Conservation (phyloP, 2,797 vertebrate genomes). For the Benthosema pterotum region DNA sequence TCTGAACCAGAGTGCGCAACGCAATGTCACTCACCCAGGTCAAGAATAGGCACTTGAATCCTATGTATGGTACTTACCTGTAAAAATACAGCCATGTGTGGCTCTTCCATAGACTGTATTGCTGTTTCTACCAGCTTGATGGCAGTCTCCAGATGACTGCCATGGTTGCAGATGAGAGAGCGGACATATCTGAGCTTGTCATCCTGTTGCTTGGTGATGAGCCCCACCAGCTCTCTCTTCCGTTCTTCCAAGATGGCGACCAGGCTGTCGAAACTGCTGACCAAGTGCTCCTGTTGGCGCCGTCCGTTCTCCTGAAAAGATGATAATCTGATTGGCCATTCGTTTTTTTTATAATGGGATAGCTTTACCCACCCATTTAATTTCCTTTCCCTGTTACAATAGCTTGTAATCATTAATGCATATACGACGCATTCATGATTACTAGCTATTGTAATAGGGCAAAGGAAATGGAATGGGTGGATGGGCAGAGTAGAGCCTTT, state of each 20-base stretch:
- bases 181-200: conserved; percentile 81
- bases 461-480: too few species aligned
- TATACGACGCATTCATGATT: too few species aligned
- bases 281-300: conserved; percentile 83
- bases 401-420: too few species aligned
- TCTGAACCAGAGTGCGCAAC: too few species aligned
- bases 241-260: conserved; percentile 86
- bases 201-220: conserved; percentile 83
- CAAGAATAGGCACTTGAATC: too few species aligned
- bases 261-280: conserved; percentile 78
- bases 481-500: too few species aligned
- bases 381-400: too few species aligned
- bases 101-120: conserved; percentile 90
- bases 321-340: neutral
- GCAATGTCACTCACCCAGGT: too few species aligned
- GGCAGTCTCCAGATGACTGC: conserved; percentile 85
- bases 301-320: conserved; percentile 82
- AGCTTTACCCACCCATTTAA: too few species aligned
- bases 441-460: neutral
- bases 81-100: conserved; percentile 87
- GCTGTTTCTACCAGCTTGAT: conserved; percentile 87
- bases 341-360: too few species aligned
- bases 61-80: conserved; percentile 73
- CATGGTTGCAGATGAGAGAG: conserved; percentile 81
- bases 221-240: conserved; percentile 86